Evolutionary conservation across 2,797 vertebrate species (phyloP).

Genomic region (Syndactyla subalaris): DNA sequence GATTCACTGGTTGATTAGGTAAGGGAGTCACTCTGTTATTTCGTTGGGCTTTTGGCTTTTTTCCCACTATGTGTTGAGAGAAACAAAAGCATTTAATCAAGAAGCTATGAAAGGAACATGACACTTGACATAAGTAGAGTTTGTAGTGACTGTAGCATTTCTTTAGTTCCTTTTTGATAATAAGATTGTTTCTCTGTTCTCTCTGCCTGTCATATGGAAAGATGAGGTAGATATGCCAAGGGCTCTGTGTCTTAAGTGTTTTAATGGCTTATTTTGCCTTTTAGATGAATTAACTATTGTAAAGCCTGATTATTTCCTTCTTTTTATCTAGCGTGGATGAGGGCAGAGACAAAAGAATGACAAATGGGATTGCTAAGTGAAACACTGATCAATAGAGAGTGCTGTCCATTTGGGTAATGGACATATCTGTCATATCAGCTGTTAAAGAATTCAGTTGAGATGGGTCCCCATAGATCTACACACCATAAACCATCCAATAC

Average conservation of each 20-base stretch:
- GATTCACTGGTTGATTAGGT: constrained; percentile 61
- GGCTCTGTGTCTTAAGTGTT: constrained; percentile 33
- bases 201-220: not conserved
- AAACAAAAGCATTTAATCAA: constrained; percentile 49
- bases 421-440: constrained; percentile 85
- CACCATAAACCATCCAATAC: constrained; percentile 56
- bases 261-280: constrained; percentile 76
- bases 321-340: constrained; percentile 76
- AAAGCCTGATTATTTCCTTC: constrained; percentile 70
- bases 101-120: not conserved
- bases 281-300: constrained; percentile 79
- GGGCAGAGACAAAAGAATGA: constrained; percentile 83
- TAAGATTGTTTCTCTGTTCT: constrained; percentile 26
- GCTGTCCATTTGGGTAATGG: constrained; percentile 95
- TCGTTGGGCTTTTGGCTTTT: constrained; percentile 51
- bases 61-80: constrained; percentile 28
- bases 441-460: constrained; percentile 83
- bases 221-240: not conserved
- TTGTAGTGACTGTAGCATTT: constrained; percentile 14
- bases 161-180: constrained; percentile 7
- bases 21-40: constrained; percentile 49
- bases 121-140: constrained; percentile 14
- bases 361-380: constrained; percentile 82
- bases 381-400: constrained; percentile 89
- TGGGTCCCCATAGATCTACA: constrained; percentile 77